Base-by-base conservation (phyloP, 1,140 invertebrate genomes). In the Ips nitidus region DNA sequence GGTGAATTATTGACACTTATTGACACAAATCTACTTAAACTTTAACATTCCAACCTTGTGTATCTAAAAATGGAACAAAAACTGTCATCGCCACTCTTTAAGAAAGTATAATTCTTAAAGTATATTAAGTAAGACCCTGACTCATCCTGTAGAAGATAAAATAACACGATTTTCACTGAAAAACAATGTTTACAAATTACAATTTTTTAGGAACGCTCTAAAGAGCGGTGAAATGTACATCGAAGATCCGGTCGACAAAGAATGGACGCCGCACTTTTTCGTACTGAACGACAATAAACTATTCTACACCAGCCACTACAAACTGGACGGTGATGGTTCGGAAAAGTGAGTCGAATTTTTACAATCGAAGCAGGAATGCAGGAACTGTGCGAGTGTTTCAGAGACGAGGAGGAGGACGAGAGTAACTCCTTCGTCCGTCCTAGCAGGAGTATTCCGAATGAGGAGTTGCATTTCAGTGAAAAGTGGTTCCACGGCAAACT, bases 211-310 rank as follows among this genome's bases (percentile, higher is more conserved):
- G 57, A 95, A 93, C 81, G 93, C 94, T 0, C 87, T 94, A 1
- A 97, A 94, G 83, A 98, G 95, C 83, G 96, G 95, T 0, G 89
- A 95, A 62, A 83, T 98, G 59, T 94, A 92, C 78, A 82, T 98
- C 41, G 92, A 97, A 83, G 95, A 98, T 85, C 89, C 89, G 0
- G 86, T 94, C 0, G 93, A 97, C 73, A 89, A 90, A 79, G 89
- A 92, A 71, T 99, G 95, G 95, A 90, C 93, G 79, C 91, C 94
- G 0, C 95, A 98, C 82, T 96, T 96, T 78, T 98, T 98, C 81
- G 92, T 97, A n/a, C 81, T 99, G 6, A 97, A 93, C 0, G 86
- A 92, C 62, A 90, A 89, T 73, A 94, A 95, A 80, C 82, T 98
- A 40, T 94, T 91, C 76, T 98, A 96, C 79, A 94, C 78, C 1